These are phyloP conservation scores for Nebria salina DNA, from an alignment of 2,888 invertebrate genomes.

Conservation along the genomic window DNA sequence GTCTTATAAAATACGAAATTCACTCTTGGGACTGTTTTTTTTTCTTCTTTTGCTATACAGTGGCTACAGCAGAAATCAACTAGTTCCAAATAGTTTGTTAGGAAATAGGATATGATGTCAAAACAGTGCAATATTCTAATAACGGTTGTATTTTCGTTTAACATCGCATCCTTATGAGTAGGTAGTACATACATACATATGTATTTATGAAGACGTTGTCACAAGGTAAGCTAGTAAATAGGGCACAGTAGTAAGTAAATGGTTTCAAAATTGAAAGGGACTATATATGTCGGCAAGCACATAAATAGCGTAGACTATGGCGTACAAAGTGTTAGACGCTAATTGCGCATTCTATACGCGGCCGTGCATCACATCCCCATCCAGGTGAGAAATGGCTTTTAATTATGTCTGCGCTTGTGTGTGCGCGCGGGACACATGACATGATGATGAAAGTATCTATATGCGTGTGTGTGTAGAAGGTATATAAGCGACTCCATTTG, in stretches of 20 bases:
- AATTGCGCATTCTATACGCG: conserved; percentile 47
- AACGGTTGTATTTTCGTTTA: too few relatives aligned
- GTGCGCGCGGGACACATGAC: not conserved
- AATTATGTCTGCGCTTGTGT: conserved; percentile 36
- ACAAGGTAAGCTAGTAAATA: not conserved
- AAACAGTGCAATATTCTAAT: too few relatives aligned
- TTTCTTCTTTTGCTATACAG: too few relatives aligned
- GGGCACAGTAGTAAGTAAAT: not conserved
- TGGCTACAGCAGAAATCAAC: too few relatives aligned
- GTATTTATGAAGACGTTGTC: not conserved
- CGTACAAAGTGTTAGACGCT: conserved; percentile 30
- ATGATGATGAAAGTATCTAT: not conserved
- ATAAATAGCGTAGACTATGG: conserved; percentile 13
- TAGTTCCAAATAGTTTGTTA: too few relatives aligned
- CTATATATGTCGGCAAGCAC: conserved; percentile 3
- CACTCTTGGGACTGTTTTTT: too few relatives aligned
- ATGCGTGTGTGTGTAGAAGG: not conserved
- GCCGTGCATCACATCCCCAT: conserved; percentile 34
- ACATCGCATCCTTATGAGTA: too few relatives aligned
- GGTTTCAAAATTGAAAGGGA: conserved; percentile 14
- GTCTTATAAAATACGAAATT: too few relatives aligned
- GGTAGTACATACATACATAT: not conserved
- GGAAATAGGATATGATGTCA: too few relatives aligned
- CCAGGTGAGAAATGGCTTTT: conserved; percentile 47
- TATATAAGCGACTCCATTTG: not conserved